Base-by-base conservation (phyloP, 2,797 vertebrate species). In the Melanitta fusca region DNA sequence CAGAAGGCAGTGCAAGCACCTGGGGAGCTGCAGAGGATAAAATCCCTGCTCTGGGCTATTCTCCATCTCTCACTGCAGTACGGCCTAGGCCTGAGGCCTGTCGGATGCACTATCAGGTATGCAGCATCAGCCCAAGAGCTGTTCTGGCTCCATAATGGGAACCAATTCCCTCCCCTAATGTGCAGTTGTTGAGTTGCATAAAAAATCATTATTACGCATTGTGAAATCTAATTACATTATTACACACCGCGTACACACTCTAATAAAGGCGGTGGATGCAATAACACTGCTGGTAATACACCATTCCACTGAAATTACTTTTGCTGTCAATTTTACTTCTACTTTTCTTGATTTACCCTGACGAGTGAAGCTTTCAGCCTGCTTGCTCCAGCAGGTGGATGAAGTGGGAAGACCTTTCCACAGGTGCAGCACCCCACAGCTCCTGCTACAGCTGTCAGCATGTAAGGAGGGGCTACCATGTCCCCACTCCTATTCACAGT, bases 181-280 rank as follows among this genome's bases (percentile, higher is more conserved):
- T 8, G 1, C 54, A 47, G 75, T 79, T 14, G 17, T 38, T 83
- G 69, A 5, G 0, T 80, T 80, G 69, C 62, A 64, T 92, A 89
- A 85, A 85, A 95, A 91, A 85, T 71, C 61, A 83, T 87, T 91
- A 94, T 89, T 91, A 80, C 36, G 91, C 43, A 14, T 85, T 82
- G 87, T 92, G 91, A 93, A 92, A 83, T 87, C 81, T 96, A 94
- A 95, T 96, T 89, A 89, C 24, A 16, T 93, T 94, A 95, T 93
- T 94, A 73, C 87, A 93, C 38, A 47, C 65, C 58, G 41, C 70
- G 71, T 91, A 75, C 57, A 58, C 61, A 39, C 38, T 73, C 69
- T 84, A 90, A 75, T 94, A 92, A 93, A 91, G 72, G 71, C 62
- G 65, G 58, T 78, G 49, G 45, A 65, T 94, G 64, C 79, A 94